A percentile compares a stretch with the other conserved stretches of the same genome.
Conservation (phyloP, 92 coral and sea anemone genomes). For the Bergia puertoricense region DNA sequence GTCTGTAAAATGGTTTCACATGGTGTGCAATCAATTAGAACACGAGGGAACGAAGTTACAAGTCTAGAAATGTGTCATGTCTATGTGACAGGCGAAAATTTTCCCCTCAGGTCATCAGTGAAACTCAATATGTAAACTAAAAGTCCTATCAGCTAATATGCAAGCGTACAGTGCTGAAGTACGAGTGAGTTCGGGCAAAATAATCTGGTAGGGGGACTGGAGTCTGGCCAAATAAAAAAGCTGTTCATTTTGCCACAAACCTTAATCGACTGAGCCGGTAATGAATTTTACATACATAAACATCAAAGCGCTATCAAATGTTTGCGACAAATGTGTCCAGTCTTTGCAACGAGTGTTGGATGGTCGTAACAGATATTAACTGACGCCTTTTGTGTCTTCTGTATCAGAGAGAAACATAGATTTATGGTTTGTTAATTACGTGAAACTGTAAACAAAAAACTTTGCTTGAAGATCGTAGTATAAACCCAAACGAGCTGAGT, state of each 20-base stretch:
- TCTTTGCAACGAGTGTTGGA: neutral
- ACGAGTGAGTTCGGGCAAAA: neutral
- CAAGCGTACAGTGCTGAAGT: neutral
- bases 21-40: neutral
- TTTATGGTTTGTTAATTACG: neutral
- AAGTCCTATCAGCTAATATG: neutral
- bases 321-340: constrained; percentile 2
- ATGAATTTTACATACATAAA: neutral
- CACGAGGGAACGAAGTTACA: neutral
- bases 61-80: neutral
- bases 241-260: neutral
- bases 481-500: neutral
- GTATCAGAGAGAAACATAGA: neutral
- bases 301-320: neutral
- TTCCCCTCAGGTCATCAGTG: constrained; percentile 25
- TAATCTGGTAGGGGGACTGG: neutral
- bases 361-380: neutral
- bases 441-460: neutral
- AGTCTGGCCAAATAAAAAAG: neutral
- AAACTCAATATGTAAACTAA: constrained; percentile 10
- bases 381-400: neutral
- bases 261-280: neutral
- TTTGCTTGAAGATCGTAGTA: too few relatives aligned
- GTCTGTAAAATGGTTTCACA: neutral
- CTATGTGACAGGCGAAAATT: constrained; percentile 4